These are phyloP conservation scores for Tipula vernalis DNA, from an alignment of 2,888 invertebrate genomes.

Conservation along the genomic window DNA sequence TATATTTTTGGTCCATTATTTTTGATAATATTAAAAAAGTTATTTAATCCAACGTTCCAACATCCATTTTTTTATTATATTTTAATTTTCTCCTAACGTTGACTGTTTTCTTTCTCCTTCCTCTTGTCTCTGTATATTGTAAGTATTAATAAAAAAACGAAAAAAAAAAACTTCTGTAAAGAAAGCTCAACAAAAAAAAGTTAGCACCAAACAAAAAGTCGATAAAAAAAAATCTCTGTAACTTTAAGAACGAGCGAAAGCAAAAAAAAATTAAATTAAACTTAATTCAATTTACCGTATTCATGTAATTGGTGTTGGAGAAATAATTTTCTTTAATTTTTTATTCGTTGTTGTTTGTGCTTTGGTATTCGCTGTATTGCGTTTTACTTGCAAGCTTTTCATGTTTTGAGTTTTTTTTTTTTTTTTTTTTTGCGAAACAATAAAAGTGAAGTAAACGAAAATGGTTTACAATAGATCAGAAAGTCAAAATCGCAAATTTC, in stretches of 20 bases:
- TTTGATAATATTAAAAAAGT: background rate
- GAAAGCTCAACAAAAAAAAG: background rate
- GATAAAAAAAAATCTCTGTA: background rate
- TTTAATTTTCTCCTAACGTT: background rate
- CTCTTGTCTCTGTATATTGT: background rate
- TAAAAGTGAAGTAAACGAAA: background rate
- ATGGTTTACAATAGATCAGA: background rate
- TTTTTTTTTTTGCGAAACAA: background rate
- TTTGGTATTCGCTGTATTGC: background rate
- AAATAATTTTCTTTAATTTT: slow-evolving; percentile 4
- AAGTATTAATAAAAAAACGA: too few species aligned
- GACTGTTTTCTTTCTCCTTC: background rate
- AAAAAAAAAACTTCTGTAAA: background rate
- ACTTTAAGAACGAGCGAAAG: background rate
- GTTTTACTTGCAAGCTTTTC: background rate
- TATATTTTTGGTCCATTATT: background rate
- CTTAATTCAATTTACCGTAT: slow-evolving; percentile 4
- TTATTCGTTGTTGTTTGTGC: background rate
- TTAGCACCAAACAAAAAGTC: background rate
- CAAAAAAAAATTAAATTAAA: background rate
- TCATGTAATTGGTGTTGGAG: background rate
- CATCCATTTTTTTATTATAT: too few species aligned
- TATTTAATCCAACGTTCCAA: background rate
- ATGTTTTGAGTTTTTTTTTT: background rate
- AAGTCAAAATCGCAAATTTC: background rate